These are phyloP conservation scores for Coendou prehensilis DNA, from an alignment of 2,797 vertebrate species.

Conservation along the genomic window DNA sequence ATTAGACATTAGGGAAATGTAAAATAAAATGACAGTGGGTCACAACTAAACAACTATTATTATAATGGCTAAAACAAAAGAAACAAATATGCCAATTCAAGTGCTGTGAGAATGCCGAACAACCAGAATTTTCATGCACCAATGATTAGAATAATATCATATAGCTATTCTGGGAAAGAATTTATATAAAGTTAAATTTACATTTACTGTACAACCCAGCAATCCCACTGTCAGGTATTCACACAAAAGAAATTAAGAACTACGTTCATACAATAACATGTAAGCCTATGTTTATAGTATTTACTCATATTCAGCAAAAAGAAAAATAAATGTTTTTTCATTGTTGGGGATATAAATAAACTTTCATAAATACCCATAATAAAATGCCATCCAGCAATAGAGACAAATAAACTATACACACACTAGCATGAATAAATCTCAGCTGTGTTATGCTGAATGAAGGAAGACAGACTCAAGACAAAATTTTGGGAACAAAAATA, in stretches of 20 bases:
- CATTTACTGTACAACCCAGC: background rate
- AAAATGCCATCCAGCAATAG: background rate
- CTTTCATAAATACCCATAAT: background rate
- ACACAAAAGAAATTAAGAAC: conserved; percentile 1
- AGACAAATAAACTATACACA: background rate
- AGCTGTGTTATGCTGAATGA: background rate
- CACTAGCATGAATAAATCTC: background rate
- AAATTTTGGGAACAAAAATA: background rate
- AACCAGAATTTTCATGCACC: background rate
- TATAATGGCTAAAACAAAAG: background rate
- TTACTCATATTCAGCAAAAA: background rate
- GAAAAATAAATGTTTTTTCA: background rate
- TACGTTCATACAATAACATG: background rate
- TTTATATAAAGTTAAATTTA: background rate
- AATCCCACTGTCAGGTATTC: background rate
- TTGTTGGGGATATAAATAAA: background rate
- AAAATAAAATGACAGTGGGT: conserved; percentile 9
- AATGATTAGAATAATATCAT: background rate
- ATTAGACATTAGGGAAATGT: background rate
- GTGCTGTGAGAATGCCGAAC: rapidly evolving
- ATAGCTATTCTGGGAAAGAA: background rate
- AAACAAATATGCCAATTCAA: background rate
- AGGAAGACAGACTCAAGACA: background rate
- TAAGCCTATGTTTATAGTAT: background rate
- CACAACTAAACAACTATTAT: background rate